A percentile compares a stretch with the other conserved stretches of the same genome.
Conservation (phyloP, 2,888 invertebrate genomes). For the Hydropsyche betteni region DNA sequence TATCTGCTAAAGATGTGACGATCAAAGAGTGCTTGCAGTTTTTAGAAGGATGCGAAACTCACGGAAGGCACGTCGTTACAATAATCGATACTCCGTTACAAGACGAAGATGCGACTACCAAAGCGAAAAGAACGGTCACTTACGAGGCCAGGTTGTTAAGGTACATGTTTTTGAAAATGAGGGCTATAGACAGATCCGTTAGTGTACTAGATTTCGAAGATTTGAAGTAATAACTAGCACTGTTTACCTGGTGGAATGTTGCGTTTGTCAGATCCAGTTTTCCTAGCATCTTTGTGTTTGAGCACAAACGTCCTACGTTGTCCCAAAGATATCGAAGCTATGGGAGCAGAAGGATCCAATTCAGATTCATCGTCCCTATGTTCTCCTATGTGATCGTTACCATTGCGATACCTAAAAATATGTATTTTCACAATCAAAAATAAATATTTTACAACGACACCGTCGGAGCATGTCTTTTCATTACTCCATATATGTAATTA, state of each 20-base stretch:
- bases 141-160: constrained; percentile 89
- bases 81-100: constrained; percentile 84
- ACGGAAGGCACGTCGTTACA: constrained; percentile 85
- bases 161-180: constrained; percentile 77
- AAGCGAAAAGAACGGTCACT: constrained; percentile 89
- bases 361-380: constrained; percentile 77
- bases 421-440: too few species aligned
- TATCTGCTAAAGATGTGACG: constrained; percentile 86
- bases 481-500: constrained; percentile 26
- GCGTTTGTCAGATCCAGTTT: constrained; percentile 61
- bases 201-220: constrained; percentile 67
- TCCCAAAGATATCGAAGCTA: constrained; percentile 75
- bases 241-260: constrained; percentile 61
- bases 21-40: constrained; percentile 88
- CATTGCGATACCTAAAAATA: constrained; percentile 70
- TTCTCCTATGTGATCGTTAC: constrained; percentile 75
- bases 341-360: constrained; percentile 68
- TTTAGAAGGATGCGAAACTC: constrained; percentile 87
- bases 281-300: constrained; percentile 68
- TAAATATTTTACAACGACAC: neutral
- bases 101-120: constrained; percentile 71
- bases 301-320: constrained; percentile 72
- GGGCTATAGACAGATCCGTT: constrained; percentile 66
- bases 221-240: constrained; percentile 57
- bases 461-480: neutral